Base-by-base conservation (phyloP, 1,140 invertebrate species). In the Pseudomyrmex gracilis region DNA sequence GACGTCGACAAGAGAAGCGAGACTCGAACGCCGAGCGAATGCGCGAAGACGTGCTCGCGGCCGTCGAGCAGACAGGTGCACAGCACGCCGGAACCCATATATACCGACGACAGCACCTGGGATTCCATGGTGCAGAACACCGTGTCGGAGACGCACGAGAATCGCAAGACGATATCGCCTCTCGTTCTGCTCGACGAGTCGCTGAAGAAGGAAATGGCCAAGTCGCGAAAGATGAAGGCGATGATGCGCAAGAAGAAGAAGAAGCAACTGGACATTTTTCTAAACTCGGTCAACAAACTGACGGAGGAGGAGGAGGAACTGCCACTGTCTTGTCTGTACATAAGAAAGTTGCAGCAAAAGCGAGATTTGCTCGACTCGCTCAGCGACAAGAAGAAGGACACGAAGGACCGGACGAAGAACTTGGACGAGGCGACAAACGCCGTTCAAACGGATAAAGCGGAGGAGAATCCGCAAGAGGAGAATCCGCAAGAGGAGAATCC, bases 101-200 rank as follows among this genome's bases (percentile, higher is more conserved):
- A 93, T 57, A 92, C 92, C 0, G 93, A 93, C 15, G 93, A 93
- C 4, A 93, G 92, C 84, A 93, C 91, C 4, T 66, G 90, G 67
- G 92, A 93, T 8, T 71, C 80, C 9, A 20, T 77, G 17, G 15
- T 77, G 7, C 63, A 87, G 1, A 90, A 90, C 1, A n/a, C 84
- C 0, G 73, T 57, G 0, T 76, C 77, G n/a, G 88, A 85, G 8
- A 7, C 34, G 61, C 22, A 45, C 7, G 90, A 92, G 20, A 66
- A 80, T 7, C 90, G 85, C 43, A 90, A 90, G 17, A 24, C 63
- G 47, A 91, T 34, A 34, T 34, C 90, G 0, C 92, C 91, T 12
- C 85, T 93, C 5, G 87, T 84, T 24, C 74, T 93, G 8, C 71
- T 93, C 0, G 92, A 93, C 15, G 86, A 93, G 51, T 85, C 87